phyloP scores from a whole-genome alignment of 2,797 vertebrate species.

The Clarias laeviceps region DNA sequence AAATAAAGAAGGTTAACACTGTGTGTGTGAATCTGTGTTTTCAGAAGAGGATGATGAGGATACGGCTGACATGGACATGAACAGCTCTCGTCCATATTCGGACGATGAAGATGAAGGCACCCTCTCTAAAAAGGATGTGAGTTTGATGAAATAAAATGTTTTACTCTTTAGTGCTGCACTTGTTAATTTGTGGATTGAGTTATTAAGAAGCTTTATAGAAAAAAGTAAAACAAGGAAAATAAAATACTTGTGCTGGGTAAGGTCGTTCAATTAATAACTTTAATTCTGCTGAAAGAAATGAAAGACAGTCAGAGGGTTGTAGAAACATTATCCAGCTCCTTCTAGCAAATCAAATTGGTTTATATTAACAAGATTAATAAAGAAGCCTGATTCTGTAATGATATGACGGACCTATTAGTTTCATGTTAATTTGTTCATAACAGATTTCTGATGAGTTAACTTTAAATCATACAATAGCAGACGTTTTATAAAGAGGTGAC shows the following conservation, averaged over 20 bases:
- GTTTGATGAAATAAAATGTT: constrained; percentile 1
- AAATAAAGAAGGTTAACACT: not conserved
- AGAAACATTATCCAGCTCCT: no score
- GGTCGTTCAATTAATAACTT: not conserved
- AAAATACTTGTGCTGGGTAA: not conserved
- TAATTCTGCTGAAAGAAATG: not conserved
- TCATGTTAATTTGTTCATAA: not conserved
- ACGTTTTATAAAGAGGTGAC: not conserved
- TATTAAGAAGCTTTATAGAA: not conserved
- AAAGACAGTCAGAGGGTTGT: no score
- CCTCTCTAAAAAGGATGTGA: constrained; percentile 87
- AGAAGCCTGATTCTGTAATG: not conserved
- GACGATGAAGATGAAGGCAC: constrained; percentile 81
- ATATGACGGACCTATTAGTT: not conserved
- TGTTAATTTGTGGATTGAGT: not conserved
- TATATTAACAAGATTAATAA: no score
- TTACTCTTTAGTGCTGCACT: not conserved
- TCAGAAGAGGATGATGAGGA: constrained; percentile 72
- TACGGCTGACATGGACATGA: constrained; percentile 71
- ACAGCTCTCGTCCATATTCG: constrained; percentile 71
- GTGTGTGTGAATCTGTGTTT: not conserved
- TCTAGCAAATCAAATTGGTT: no score
- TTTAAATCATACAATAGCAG: not conserved
- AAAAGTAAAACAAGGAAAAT: not conserved
- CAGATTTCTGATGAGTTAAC: no score